Evolutionary conservation across 2,888 invertebrate genomes (phyloP).

Genomic region (Lepetodrilus schrolli): DNA sequence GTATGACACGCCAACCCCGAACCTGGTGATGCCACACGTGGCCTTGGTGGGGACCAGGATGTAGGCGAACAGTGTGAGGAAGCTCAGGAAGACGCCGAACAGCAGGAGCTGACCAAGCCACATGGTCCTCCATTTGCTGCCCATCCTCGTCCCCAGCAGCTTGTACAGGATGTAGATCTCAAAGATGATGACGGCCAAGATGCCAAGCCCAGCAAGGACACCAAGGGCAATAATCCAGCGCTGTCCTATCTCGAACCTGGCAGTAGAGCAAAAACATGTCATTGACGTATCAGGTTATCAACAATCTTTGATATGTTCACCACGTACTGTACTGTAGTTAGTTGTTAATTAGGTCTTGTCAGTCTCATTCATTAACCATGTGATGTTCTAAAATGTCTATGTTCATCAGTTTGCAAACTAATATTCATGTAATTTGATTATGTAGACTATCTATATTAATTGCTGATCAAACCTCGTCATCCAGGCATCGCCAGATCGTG

Average conservation of each 20-base stretch:
- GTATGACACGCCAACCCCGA: conserved; percentile 76
- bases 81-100: conserved; percentile 75
- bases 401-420: too few relatives aligned
- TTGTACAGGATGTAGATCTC: conserved; percentile 90
- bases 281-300: too few relatives aligned
- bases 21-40: conserved; percentile 76
- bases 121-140: conserved; percentile 69
- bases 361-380: too few relatives aligned
- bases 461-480: conserved; percentile 34
- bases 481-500: conserved; percentile 18
- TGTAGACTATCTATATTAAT: too few relatives aligned
- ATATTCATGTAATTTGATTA: too few relatives aligned
- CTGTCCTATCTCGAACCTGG: conserved; percentile 58
- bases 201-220: conserved; percentile 87
- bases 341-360: too few relatives aligned
- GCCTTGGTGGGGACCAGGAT: conserved; percentile 73
- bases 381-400: too few relatives aligned
- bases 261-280: too few relatives aligned
- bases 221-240: conserved; percentile 91
- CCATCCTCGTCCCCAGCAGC: conserved; percentile 81
- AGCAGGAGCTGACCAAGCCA: conserved; percentile 76
- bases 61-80: conserved; percentile 75
- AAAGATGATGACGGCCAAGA: conserved; percentile 89
- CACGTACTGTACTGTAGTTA: too few relatives aligned
- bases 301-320: too few relatives aligned